Conservation (phyloP, 2,888 invertebrate species). For the Enoplolaimus lenunculus region DNA sequence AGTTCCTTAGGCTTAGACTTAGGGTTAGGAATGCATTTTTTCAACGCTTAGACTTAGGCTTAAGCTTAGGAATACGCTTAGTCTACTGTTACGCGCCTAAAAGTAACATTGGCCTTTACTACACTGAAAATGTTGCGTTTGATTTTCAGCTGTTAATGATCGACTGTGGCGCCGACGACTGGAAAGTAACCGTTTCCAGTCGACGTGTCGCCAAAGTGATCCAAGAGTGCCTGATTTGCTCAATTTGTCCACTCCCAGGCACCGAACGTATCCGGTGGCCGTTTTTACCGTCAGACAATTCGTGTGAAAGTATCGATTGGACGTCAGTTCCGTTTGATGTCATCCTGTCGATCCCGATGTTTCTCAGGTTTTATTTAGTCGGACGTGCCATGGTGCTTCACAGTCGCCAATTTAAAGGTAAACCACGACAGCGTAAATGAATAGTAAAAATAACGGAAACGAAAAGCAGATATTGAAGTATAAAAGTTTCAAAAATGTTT, state of each 20-base stretch:
- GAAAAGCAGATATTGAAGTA: too few species aligned
- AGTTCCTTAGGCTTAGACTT: too few species aligned
- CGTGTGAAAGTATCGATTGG: neutral
- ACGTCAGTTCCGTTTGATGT: slow-evolving; percentile 80
- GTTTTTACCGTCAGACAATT: slow-evolving; percentile 1
- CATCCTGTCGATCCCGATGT: slow-evolving; percentile 95
- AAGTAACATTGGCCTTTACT: too few species aligned
- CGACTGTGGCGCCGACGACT: slow-evolving; percentile 17
- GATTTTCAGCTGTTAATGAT: slow-evolving; percentile 17
- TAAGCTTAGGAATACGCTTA: too few species aligned
- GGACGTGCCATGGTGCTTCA: slow-evolving; percentile 98
- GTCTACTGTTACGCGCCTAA: too few species aligned
- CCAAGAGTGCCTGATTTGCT: neutral
- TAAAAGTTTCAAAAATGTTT: too few species aligned
- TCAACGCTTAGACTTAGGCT: too few species aligned
- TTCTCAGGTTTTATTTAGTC: slow-evolving; percentile 94
- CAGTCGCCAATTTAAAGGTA: slow-evolving; percentile 77
- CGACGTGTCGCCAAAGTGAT: neutral
- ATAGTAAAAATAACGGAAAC: too few species aligned
- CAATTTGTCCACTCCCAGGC: slow-evolving; percentile 12
- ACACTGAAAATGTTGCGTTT: too few species aligned
- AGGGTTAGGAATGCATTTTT: too few species aligned
- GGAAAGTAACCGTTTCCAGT: slow-evolving; percentile 7
- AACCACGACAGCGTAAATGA: too few species aligned
- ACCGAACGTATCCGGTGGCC: slow-evolving; percentile 8